phyloP scores from a whole-genome alignment of 2,888 invertebrate species.

The Mesopsocus fuscifrons region DNA sequence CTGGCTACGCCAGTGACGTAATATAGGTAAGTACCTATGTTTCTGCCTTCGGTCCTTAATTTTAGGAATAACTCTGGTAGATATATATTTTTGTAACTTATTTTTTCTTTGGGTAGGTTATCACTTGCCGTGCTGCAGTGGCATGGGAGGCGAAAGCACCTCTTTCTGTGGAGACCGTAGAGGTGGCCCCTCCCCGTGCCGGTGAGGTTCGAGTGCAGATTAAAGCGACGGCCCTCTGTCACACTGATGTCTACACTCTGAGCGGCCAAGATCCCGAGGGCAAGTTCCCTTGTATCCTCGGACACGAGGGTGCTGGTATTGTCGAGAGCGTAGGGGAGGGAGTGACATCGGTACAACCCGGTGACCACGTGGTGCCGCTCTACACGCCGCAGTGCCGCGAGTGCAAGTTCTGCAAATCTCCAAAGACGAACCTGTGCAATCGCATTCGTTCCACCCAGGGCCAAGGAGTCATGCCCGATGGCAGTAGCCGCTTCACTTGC shows the following conservation, averaged over 20 bases:
- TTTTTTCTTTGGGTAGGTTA: no score
- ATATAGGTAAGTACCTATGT: no score
- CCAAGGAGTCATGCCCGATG: slow-evolving; percentile 80
- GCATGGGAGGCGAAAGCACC: slow-evolving; percentile 91
- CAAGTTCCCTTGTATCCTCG: slow-evolving; percentile 76
- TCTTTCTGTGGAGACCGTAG: slow-evolving; percentile 72
- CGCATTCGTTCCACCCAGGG: slow-evolving; percentile 79
- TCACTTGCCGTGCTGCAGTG: slow-evolving; percentile 86
- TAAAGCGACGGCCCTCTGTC: slow-evolving; percentile 66
- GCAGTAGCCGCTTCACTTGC: slow-evolving; percentile 67
- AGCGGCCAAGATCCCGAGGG: slow-evolving; percentile 83
- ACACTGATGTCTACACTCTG: slow-evolving; percentile 82
- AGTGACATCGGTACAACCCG: slow-evolving; percentile 53
- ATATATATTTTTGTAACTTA: no score
- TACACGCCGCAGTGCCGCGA: slow-evolving; percentile 93
- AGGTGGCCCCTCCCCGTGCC: slow-evolving; percentile 84
- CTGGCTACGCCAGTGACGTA: no score
- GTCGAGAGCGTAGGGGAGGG: slow-evolving; percentile 21
- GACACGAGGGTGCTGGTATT: slow-evolving; percentile 72
- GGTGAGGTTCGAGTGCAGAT: slow-evolving; percentile 80
- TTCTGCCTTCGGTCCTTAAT: no score
- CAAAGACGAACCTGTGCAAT: slow-evolving; percentile 93
- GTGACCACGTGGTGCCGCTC: slow-evolving; percentile 91
- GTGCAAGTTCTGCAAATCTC: slow-evolving; percentile 89
- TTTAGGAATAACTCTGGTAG: no score